Conservation (phyloP, 2,888 invertebrate species). For the Calameuta idolon region DNA sequence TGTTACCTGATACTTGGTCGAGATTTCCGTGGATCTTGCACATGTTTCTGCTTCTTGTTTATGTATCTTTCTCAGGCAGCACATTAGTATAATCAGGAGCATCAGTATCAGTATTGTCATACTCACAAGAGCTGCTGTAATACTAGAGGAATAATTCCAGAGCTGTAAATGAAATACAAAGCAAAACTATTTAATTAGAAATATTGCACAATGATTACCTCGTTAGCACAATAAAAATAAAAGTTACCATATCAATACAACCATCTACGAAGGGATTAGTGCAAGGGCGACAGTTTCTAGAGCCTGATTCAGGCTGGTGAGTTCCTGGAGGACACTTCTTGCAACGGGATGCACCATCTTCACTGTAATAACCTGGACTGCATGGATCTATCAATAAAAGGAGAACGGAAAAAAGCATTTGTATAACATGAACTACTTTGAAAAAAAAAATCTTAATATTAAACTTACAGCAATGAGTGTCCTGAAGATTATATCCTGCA, state of each 20-base stretch:
- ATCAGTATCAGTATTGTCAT: conserved; percentile 38
- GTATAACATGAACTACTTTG: conserved; percentile 12
- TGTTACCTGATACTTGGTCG: conserved; percentile 23
- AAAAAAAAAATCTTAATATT: conserved; percentile 21
- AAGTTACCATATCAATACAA: conserved; percentile 50
- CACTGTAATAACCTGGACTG: conserved; percentile 51
- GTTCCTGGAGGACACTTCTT: conserved; percentile 52
- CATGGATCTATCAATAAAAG: conserved; percentile 48
- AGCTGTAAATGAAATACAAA: conserved; percentile 34
- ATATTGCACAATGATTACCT: not conserved
- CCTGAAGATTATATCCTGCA: conserved; percentile 52
- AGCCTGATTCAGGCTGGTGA: conserved; percentile 51
- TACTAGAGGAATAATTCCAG: conserved; percentile 45
- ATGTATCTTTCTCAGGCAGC: conserved; percentile 33
- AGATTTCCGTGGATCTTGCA: conserved; percentile 18
- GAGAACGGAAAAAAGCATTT: not conserved
- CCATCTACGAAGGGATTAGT: conserved; percentile 55
- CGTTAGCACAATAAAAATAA: conserved; percentile 10
- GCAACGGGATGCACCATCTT: conserved; percentile 50
- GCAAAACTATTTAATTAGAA: conserved; percentile 6
- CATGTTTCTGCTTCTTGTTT: conserved; percentile 22
- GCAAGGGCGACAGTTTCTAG: conserved; percentile 50
- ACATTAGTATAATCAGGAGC: conserved; percentile 34
- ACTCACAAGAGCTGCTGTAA: conserved; percentile 35
- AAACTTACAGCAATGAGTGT: conserved; percentile 51